Evolutionary conservation across 2,113 vertebrate species (phyloP), one percentile per base, ranked within the genome.

Genomic region (Callionymus lyra): DNA sequence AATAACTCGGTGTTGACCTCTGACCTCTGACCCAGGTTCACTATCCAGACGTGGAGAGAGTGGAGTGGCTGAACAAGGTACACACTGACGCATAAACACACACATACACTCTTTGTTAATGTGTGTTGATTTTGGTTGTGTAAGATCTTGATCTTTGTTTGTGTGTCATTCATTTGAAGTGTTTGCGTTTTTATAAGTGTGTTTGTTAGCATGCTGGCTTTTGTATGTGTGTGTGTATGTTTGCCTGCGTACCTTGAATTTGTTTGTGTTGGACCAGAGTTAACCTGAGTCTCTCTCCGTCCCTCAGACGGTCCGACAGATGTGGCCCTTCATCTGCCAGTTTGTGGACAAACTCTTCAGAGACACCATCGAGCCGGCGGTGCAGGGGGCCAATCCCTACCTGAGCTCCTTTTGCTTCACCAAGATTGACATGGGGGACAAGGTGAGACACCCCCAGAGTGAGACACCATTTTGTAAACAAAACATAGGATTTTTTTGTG

Each of bases 41-140:
- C 72, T 98, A 92, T 80, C 92, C 94, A 69, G 94, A 97, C 63
- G 92, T 93, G 21, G 94, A 98, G 60, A 80, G 94, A 69, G 92
- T 93, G 74, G 93, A 97, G 77, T 98, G 94, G 94, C 82, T 98
- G 58, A 98, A 98, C 80, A 98, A 98, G 91, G 94, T 97, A 84
- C 14, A 34, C 0, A 27, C 31, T 44, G 12, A 38, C 16, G 32
- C 42, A 36, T 36, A 36, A 37, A 16, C 39, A 34, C 52, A 16
- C 4, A 9, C 12, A 75, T 12, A 15, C 18, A 16, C 10, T n/a
- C 1, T 12, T 12, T 40, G 1, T 17, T 12, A 11, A 17, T 11
- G 2, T 40, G 17, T 40, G 16, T 12, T 40, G 9, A 17, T 19
- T 2, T 16, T 37, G 35, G 6, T 13, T 14, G 13, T 40, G 15